Conservation (phyloP, 2,113 vertebrate species). For the Fregetta grallaria region DNA sequence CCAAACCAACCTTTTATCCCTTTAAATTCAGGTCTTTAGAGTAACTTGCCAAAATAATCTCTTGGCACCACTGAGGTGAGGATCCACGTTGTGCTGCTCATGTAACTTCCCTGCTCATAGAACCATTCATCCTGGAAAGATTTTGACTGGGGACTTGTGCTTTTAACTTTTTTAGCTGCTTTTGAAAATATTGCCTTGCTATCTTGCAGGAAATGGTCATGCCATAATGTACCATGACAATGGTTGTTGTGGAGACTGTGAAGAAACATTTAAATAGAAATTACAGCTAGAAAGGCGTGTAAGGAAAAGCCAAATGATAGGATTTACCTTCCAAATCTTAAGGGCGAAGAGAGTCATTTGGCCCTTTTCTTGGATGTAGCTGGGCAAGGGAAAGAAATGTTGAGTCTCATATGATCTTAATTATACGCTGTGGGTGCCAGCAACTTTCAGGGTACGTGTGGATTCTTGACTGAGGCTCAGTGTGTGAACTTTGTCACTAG, state of each 20-base stretch:
- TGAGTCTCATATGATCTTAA: constrained; percentile 26
- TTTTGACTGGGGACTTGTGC: neutral
- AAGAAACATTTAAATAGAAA: constrained; percentile 2
- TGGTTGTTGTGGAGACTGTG: neutral
- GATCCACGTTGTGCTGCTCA: neutral
- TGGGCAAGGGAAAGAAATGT: neutral
- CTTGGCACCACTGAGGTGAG: neutral
- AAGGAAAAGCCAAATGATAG: neutral
- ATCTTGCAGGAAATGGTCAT: neutral
- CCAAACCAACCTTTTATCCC: neutral
- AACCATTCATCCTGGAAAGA: neutral
- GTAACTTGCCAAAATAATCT: constrained; percentile 32
- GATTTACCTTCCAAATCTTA: neutral
- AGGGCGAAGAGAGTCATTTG: neutral
- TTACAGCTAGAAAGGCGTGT: neutral
- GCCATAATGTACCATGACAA: neutral
- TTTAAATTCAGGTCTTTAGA: neutral
- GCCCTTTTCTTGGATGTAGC: neutral
- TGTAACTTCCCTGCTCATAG: neutral
- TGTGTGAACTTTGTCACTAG: constrained; percentile 52
- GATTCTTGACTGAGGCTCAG: constrained; percentile 51
- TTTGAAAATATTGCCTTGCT: neutral
- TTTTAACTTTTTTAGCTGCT: neutral
- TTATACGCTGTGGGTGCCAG: constrained; percentile 9
- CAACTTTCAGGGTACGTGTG: constrained; percentile 28